Conservation (phyloP, 2,113 vertebrate species). For the Suricata suricatta region DNA sequence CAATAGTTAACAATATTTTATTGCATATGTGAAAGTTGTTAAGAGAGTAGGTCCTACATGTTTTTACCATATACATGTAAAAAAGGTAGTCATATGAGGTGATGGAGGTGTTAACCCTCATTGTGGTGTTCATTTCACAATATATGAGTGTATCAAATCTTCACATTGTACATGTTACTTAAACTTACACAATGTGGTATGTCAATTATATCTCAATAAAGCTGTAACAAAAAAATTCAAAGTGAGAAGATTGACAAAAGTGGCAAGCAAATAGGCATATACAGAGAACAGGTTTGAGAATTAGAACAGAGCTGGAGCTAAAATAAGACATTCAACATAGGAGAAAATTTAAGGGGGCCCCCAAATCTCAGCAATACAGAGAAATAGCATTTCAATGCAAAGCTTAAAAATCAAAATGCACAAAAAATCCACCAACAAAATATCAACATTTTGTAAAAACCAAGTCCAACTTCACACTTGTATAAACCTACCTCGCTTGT, state of each 20-base stretch:
- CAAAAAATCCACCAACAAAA: background rate
- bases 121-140: background rate
- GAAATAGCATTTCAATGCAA: background rate
- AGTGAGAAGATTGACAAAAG: background rate
- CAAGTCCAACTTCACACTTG: background rate
- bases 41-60: background rate
- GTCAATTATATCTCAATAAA: background rate
- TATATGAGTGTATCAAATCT: background rate
- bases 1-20: background rate
- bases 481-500: fast-evolving
- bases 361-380: background rate
- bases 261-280: background rate
- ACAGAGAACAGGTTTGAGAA: background rate
- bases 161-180: background rate
- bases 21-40: background rate
- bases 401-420: background rate
- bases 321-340: background rate
- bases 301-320: background rate
- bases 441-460: background rate
- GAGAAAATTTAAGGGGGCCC: background rate
- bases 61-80: background rate
- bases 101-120: background rate
- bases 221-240: background rate
- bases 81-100: background rate
- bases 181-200: background rate